Conservation (phyloP, 2,797 vertebrate species). For the Enteromius anoplus region DNA sequence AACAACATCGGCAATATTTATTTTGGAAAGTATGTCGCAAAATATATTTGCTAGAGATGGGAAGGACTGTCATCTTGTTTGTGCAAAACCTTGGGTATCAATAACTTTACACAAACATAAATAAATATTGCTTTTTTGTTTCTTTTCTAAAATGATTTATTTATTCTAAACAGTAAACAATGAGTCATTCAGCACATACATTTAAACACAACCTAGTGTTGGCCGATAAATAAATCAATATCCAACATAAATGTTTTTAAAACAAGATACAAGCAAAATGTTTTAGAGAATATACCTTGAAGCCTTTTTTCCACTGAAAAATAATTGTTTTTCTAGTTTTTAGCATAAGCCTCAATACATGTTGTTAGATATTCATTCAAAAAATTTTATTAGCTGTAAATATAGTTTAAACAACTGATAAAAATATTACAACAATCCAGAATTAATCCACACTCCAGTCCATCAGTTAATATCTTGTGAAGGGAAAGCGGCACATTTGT, state of each 20-base stretch:
- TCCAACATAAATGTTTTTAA: background rate
- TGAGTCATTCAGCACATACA: background rate
- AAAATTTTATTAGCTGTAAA: background rate
- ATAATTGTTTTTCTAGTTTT: background rate
- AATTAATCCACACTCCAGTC: background rate
- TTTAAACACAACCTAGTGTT: background rate
- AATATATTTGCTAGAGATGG: slow-evolving; percentile 9
- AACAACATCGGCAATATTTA: slow-evolving; percentile 30
- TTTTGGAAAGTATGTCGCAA: background rate
- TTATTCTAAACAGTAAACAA: background rate
- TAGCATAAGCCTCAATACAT: background rate
- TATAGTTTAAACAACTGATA: background rate
- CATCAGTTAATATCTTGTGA: background rate
- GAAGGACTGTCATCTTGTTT: slow-evolving; percentile 6
- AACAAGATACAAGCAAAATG: background rate
- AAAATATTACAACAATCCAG: background rate
- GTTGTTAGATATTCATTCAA: background rate
- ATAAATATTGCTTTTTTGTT: background rate
- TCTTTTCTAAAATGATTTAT: background rate
- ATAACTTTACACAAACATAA: background rate
- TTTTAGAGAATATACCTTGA: background rate
- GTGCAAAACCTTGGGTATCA: background rate
- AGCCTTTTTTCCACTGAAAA: background rate
- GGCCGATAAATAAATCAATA: background rate
- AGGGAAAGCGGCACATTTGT: background rate